Percentiles rank a stretch among this genome's conserved stretches.
Evolutionary conservation across 2,888 invertebrate species (phyloP).

Genomic region (Caenorhabditis sp.): DNA sequence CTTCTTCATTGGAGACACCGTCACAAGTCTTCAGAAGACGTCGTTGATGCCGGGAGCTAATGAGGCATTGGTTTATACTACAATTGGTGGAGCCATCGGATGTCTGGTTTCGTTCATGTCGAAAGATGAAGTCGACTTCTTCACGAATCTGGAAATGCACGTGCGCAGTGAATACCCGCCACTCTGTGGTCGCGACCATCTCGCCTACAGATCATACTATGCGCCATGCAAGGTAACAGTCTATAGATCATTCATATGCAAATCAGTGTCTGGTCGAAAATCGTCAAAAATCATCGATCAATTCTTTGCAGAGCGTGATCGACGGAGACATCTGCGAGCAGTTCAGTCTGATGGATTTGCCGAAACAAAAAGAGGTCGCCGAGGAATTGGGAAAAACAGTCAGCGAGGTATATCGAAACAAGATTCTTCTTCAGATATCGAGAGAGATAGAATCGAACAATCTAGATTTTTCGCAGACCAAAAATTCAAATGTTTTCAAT

Average conservation of each 20-base stretch:
- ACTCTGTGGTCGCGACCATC: constrained; percentile 96
- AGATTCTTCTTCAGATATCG: too few species aligned
- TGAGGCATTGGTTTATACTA: constrained; percentile 96
- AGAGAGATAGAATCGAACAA: neutral
- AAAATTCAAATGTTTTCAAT: constrained; percentile 41
- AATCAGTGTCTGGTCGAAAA: neutral
- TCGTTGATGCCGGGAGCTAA: constrained; percentile 96
- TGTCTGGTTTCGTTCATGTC: constrained; percentile 95
- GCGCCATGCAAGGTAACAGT: constrained; percentile 92
- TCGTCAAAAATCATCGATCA: neutral
- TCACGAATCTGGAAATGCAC: constrained; percentile 99
- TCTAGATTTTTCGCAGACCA: neutral
- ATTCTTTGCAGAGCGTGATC: constrained; percentile 90
- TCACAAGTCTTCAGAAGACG: constrained; percentile 93
- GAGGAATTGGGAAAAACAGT: constrained; percentile 95
- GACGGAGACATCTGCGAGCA: constrained; percentile 99
- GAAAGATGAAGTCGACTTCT: constrained; percentile 96
- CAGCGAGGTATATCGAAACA: constrained; percentile 88
- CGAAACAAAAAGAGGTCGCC: constrained; percentile 95
- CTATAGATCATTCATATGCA: neutral
- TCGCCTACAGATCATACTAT: constrained; percentile 97
- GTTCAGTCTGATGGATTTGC: constrained; percentile 94
- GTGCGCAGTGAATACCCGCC: constrained; percentile 98
- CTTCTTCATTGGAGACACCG: constrained; percentile 96
- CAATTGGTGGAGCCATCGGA: constrained; percentile 94